Conservation (phyloP, 2,113 vertebrate genomes). For the Cyprichromis sp. region DNA sequence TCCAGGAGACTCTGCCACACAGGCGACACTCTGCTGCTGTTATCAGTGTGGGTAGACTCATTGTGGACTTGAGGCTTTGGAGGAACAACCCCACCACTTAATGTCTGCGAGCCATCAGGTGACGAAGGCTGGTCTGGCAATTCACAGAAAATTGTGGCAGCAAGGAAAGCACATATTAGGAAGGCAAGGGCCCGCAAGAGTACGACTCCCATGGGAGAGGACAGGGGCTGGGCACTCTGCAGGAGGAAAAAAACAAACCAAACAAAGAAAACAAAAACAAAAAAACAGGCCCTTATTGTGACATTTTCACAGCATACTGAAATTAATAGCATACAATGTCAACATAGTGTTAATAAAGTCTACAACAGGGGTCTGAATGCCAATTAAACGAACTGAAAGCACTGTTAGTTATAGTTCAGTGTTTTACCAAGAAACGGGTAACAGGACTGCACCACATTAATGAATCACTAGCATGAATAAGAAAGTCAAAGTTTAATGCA, state of each 20-base stretch:
- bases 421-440: not conserved
- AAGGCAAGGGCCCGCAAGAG: slow-evolving; percentile 82
- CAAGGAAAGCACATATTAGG: slow-evolving; percentile 78
- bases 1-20: slow-evolving; percentile 73
- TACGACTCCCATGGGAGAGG: slow-evolving; percentile 78
- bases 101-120: not conserved
- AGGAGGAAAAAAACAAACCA: not conserved
- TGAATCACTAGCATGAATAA: not conserved
- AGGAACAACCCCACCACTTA: slow-evolving; percentile 38
- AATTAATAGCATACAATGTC: not conserved
- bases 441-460: not conserved
- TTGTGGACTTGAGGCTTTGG: slow-evolving; percentile 29
- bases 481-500: not conserved
- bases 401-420: not conserved
- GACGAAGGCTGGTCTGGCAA: slow-evolving; percentile 38
- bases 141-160: slow-evolving; percentile 65
- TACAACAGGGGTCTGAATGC: not conserved
- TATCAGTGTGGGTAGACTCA: slow-evolving; percentile 6
- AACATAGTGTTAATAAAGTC: not conserved
- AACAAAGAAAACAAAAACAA: not conserved
- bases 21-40: not conserved
- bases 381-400: not conserved
- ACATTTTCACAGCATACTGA: not conserved
- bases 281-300: not conserved
- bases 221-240: slow-evolving; percentile 73